A percentile compares a stretch with the other conserved stretches of the same genome.
These are phyloP conservation scores for Coelogynopora nodosa DNA, from an alignment of 2,888 invertebrate genomes.

Conservation along the genomic window DNA sequence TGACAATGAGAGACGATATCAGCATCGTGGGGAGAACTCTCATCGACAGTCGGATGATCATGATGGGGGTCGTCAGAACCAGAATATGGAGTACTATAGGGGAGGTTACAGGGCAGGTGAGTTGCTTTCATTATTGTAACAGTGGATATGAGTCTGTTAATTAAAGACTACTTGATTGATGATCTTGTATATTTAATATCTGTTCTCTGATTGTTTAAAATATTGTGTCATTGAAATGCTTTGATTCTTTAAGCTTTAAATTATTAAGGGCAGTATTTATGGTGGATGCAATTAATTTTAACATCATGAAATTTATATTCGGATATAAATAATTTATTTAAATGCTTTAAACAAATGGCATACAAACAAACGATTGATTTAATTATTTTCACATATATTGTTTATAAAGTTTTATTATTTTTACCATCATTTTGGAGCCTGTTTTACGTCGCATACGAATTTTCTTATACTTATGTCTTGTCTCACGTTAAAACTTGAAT, in stretches of 20 bases:
- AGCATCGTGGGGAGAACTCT: not conserved
- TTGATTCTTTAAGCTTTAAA: too few species aligned
- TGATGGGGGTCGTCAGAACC: conserved; percentile 42
- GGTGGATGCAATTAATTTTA: too few species aligned
- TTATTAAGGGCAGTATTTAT: too few species aligned
- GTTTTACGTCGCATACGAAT: not conserved
- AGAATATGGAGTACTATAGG: conserved; percentile 37
- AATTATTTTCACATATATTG: too few species aligned
- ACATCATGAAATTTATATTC: too few species aligned
- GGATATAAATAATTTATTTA: too few species aligned
- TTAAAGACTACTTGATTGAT: not conserved
- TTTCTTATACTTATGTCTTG: not conserved
- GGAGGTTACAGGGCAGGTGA: conserved; percentile 29
- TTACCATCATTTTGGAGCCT: not conserved
- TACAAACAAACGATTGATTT: too few species aligned
- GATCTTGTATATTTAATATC: too few species aligned
- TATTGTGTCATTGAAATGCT: too few species aligned
- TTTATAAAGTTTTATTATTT: too few species aligned
- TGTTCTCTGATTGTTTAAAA: too few species aligned
- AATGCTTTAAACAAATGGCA: too few species aligned
- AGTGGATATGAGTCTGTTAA: not conserved
- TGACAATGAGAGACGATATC: not conserved
- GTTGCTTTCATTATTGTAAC: not conserved
- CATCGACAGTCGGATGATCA: not conserved
- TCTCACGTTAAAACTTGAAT: not conserved